Base-by-base conservation (phyloP, 1,140 invertebrate genomes). In the Nasonia vitripennis region DNA sequence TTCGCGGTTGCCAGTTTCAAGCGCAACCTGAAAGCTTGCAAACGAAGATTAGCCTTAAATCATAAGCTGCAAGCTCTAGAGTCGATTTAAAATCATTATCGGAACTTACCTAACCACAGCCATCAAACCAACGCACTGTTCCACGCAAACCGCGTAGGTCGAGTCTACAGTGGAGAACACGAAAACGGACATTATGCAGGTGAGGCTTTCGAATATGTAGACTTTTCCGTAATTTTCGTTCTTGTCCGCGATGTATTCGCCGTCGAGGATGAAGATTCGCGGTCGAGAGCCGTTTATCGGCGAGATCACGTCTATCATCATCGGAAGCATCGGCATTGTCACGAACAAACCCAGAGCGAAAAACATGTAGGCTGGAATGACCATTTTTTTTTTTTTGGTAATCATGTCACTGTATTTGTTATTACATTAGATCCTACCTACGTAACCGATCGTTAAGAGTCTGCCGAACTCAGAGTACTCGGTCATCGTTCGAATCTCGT, bases 121-220 rank as follows among this genome's bases (percentile, higher is more conserved):
- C 48, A 78, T 51, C 48, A 78, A 23, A n/a, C 77, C 77, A 14
- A 78, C n/a, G 77, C 77, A 55, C 27, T 78, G 77, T 31, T 78
- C 20, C 12, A 78, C 77, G 31, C 55, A 41, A 23, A 45, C 67
- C 7, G 31, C 20, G 12, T 55, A 78, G 12, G 77, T 62, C 45
- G 77, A 1, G 51, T 78, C 77, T 17, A 37, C 34, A 31, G 45
- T 62, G 51, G 20, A 78, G 51, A 78, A 78, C 12, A 78, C 51
- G 51, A 51, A 23, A 2, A 62, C 51, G 2, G 51, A 55, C 77
- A 62, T 23, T 5, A 78, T 78, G 14, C 77, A 78, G 4, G 51
- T 62, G 17, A 51, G 4, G 51, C 45, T 45, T 34, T 78, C 77
- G 48, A 78, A 62, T 20, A 78, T 55, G 11, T 78, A 78, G 0